Percentiles rank a stretch among this genome's conserved stretches.
phyloP scores from a whole-genome alignment of 2,888 invertebrate genomes.

The Odontomyia ornata region DNA sequence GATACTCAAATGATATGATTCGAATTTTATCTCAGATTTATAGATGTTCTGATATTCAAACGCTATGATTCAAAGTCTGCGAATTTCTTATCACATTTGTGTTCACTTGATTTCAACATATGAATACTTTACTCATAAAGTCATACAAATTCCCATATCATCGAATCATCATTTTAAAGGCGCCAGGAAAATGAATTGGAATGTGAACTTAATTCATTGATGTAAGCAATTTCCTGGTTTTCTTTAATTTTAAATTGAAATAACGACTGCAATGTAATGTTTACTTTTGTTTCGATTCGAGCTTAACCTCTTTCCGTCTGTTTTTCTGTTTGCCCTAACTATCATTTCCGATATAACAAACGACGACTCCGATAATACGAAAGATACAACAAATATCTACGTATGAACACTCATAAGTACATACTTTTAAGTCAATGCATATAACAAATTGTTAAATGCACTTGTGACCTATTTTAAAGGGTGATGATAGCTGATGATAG shows the following conservation, averaged over 20 bases:
- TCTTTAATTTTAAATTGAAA: neutral
- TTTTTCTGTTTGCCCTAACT: slow-evolving; percentile 28
- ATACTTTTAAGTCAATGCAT: neutral
- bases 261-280: slow-evolving; percentile 13
- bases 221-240: slow-evolving; percentile 5
- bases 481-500: slow-evolving; percentile 16
- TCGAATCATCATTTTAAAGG: neutral
- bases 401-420: no score
- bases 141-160: neutral
- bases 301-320: slow-evolving; percentile 12
- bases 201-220: neutral
- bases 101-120: no score
- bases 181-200: neutral
- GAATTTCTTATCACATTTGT: no score
- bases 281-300: slow-evolving; percentile 13
- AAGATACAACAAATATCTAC: no score
- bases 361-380: neutral
- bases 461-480: slow-evolving; percentile 31
- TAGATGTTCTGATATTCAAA: no score
- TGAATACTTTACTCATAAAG: no score
- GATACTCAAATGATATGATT: no score
- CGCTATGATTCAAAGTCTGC: no score
- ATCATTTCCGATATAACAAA: slow-evolving; percentile 19
- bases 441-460: slow-evolving; percentile 17
- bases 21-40: no score